Percentiles rank a stretch among this genome's conserved stretches.
Evolutionary conservation across 1,140 invertebrate genomes (phyloP).

Genomic region (Laupala kohalensis): DNA sequence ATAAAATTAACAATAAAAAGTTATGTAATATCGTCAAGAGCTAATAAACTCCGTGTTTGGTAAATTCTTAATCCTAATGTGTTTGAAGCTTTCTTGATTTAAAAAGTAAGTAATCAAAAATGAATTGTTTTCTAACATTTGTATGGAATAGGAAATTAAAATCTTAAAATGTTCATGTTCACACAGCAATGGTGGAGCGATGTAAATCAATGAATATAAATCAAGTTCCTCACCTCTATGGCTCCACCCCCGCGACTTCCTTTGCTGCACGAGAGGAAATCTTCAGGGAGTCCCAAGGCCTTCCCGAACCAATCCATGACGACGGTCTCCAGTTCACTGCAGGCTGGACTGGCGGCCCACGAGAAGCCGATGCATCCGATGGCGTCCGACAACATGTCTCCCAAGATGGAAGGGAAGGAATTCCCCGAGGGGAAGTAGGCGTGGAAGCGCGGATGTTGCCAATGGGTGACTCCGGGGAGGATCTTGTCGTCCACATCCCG

Average conservation of each 20-base stretch:
- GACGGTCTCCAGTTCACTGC: slow-evolving; percentile 71
- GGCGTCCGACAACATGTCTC: slow-evolving; percentile 53
- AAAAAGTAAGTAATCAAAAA: no score
- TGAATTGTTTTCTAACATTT: no score
- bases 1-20: no score
- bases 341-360: slow-evolving; percentile 68
- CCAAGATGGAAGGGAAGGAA: slow-evolving; percentile 55
- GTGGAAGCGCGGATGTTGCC: slow-evolving; percentile 62
- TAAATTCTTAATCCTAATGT: no score
- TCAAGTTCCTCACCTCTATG: slow-evolving; percentile 36
- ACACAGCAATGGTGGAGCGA: background rate
- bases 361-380: slow-evolving; percentile 58
- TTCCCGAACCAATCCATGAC: slow-evolving; percentile 52
- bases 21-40: no score
- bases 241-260: slow-evolving; percentile 59
- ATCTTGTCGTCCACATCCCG: slow-evolving; percentile 88
- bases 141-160: background rate
- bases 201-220: background rate
- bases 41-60: no score
- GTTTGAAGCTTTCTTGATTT: no score
- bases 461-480: slow-evolving; percentile 87
- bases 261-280: slow-evolving; percentile 36
- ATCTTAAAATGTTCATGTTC: background rate
- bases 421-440: slow-evolving; percentile 63
- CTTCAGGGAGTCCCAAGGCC: slow-evolving; percentile 38